Conservation (phyloP, 2,888 invertebrate genomes). For the Amphipyra berbera region DNA sequence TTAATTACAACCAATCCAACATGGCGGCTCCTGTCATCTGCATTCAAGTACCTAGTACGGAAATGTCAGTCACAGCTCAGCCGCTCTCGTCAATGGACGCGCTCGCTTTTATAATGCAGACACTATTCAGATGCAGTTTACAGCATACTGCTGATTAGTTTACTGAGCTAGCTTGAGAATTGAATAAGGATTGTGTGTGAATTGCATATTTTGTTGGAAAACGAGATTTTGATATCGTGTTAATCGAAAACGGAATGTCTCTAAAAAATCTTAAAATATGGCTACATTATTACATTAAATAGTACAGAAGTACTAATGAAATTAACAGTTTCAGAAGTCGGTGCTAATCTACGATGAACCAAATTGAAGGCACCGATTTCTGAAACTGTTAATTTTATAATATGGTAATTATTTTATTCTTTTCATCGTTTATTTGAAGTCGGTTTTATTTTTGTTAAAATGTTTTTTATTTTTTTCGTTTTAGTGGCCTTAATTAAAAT, state of each 20-base stretch:
- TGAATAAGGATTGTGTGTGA: slow-evolving; percentile 8
- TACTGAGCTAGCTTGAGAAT: neutral
- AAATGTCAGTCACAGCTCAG: slow-evolving; percentile 52
- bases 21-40: slow-evolving; percentile 49
- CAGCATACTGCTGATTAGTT: slow-evolving; percentile 27
- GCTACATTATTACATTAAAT: neutral
- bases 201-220: neutral
- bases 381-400: no score
- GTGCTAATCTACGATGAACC: no score
- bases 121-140: slow-evolving; percentile 7
- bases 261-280: neutral
- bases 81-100: slow-evolving; percentile 11
- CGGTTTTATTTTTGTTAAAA: no score
- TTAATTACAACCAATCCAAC: slow-evolving; percentile 37
- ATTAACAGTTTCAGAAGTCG: no score
- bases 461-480: no score
- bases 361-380: no score
- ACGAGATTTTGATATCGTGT: neutral
- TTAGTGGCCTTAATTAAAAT: no score
- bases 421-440: no score
- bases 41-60: slow-evolving; percentile 45
- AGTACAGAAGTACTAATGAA: no score
- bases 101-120: slow-evolving; percentile 17
- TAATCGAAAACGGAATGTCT: neutral
- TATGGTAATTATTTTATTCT: no score